Evolutionary conservation across 2,113 vertebrate genomes (phyloP).

Genomic region (Notechis scutatus): DNA sequence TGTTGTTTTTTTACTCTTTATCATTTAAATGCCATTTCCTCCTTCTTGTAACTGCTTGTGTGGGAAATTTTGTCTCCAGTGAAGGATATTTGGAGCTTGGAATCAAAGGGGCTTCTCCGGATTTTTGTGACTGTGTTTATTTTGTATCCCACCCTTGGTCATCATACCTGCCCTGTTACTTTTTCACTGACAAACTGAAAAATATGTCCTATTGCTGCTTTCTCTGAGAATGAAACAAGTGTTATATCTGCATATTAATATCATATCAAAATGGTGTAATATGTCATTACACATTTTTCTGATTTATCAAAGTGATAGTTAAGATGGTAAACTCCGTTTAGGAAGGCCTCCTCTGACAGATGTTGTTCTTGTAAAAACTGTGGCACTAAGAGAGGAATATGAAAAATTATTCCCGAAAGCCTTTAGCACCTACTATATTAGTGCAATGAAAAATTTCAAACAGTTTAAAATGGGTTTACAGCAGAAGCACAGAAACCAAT

Average conservation of each 20-base stretch:
- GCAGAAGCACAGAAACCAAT: neutral
- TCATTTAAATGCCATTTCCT: too few species aligned
- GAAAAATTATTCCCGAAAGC: neutral
- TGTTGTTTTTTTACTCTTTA: too few species aligned
- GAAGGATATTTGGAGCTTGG: too few species aligned
- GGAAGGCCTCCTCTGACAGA: neutral
- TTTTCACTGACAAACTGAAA: neutral
- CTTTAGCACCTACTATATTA: neutral
- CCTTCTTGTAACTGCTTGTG: too few species aligned
- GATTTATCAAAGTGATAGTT: neutral
- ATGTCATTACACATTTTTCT: neutral
- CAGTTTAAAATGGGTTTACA: neutral
- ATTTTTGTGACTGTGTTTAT: too few species aligned
- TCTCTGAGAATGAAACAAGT: constrained; percentile 4
- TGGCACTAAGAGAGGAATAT: neutral
- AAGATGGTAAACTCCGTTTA: neutral
- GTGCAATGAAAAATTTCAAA: neutral
- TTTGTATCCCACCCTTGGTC: too few species aligned
- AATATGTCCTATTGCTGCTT: constrained; percentile 18
- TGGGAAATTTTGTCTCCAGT: too few species aligned
- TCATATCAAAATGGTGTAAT: neutral
- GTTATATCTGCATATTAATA: constrained; percentile 13
- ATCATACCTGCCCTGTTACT: neutral
- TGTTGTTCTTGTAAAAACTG: neutral
- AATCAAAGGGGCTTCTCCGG: too few species aligned